Conservation (phyloP, 2,113 vertebrate genomes). For the Addax nasomaculatus region DNA sequence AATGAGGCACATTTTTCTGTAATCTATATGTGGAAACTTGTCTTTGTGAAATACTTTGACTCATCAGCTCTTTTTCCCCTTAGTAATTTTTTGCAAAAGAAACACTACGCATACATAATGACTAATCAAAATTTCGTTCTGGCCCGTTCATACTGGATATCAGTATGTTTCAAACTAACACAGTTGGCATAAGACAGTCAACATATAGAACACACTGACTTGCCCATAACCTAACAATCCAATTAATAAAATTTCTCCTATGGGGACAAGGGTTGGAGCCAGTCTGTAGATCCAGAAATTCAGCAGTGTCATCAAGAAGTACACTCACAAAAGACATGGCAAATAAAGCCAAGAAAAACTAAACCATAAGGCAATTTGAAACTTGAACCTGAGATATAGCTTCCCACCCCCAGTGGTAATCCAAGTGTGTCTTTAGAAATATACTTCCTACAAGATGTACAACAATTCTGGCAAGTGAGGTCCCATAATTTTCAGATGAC, state of each 20-base stretch:
- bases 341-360: neutral
- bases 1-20: conserved; percentile 40
- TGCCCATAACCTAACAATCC: conserved; percentile 18
- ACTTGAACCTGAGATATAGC: neutral
- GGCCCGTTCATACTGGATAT: neutral
- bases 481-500: neutral
- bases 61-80: conserved; percentile 46
- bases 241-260: conserved; percentile 33
- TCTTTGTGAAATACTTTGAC: conserved; percentile 57
- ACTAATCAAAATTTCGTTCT: conserved; percentile 42
- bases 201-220: neutral
- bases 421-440: neutral
- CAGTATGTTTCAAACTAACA: conserved; percentile 45
- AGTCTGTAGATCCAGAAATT: neutral
- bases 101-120: neutral
- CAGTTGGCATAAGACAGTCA: neutral
- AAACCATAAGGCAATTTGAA: neutral
- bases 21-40: conserved; percentile 35
- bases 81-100: conserved; percentile 29
- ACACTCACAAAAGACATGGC: neutral
- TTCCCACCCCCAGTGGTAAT: neutral
- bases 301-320: neutral
- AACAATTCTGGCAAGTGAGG: neutral
- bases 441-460: neutral
- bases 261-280: neutral